phyloP scores from a whole-genome alignment of 2,113 vertebrate species.

The Henicopernis longicauda region DNA sequence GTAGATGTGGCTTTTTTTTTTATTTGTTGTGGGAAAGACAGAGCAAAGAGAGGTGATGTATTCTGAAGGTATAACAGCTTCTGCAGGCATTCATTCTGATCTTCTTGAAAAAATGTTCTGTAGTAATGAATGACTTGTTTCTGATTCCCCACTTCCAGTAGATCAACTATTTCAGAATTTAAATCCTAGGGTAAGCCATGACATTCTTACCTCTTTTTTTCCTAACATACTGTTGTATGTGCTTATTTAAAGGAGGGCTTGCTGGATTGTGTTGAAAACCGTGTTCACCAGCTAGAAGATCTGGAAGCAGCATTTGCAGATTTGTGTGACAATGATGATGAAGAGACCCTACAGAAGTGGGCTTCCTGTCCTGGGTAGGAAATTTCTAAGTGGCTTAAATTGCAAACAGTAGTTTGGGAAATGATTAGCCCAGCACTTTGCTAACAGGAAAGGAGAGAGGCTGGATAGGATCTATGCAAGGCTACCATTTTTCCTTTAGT shows the following conservation, averaged over 20 bases:
- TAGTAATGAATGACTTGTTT: background rate
- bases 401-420: background rate
- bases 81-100: background rate
- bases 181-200: background rate
- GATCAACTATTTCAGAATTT: background rate
- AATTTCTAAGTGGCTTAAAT: background rate
- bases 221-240: background rate
- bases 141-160: background rate
- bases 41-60: background rate
- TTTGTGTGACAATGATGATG: slow-evolving; percentile 85
- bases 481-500: background rate
- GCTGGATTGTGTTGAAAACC: slow-evolving; percentile 84
- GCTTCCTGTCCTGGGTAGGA: slow-evolving; percentile 80
- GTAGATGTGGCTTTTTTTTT: background rate
- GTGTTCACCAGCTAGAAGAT: slow-evolving; percentile 88
- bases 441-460: background rate
- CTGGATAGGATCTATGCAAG: background rate
- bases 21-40: background rate
- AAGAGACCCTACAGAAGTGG: slow-evolving; percentile 82
- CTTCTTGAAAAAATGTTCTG: background rate
- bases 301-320: slow-evolving; percentile 92
- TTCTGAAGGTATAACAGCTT: background rate
- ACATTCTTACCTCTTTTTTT: background rate
- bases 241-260: slow-evolving; percentile 72
- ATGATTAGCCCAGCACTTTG: background rate